A percentile compares a stretch with the other conserved stretches of the same genome.
Evolutionary conservation across 2,888 invertebrate genomes (phyloP).

Genomic region (Diaphora mendica): DNA sequence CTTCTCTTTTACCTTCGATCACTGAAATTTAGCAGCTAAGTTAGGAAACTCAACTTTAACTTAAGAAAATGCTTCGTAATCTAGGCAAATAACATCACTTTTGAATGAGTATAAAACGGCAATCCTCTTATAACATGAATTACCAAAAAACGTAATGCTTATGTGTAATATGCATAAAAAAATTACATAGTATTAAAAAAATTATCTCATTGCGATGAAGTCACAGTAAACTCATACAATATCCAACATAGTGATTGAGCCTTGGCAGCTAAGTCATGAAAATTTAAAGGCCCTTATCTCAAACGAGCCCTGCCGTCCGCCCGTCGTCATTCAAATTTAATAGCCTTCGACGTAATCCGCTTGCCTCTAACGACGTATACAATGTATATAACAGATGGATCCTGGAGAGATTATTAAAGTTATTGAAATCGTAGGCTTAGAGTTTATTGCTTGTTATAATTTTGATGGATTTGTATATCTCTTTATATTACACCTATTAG

Average conservation of each 20-base stretch:
- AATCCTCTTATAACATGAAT: neutral
- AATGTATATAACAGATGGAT: slow-evolving; percentile 30
- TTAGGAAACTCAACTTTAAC: too few species aligned
- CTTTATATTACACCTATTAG: too few species aligned
- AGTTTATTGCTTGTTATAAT: neutral
- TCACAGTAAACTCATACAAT: neutral
- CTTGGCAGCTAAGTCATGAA: slow-evolving; percentile 14
- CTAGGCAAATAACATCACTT: neutral
- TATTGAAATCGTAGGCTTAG: neutral
- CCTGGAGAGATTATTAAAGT: neutral
- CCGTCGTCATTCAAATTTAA: slow-evolving; percentile 31
- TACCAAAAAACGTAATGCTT: neutral
- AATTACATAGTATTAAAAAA: neutral
- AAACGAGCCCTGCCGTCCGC: slow-evolving; percentile 1
- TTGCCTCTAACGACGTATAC: slow-evolving; percentile 34
- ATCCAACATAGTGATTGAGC: neutral
- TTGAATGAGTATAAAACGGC: neutral
- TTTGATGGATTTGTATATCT: neutral
- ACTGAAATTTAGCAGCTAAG: too few species aligned
- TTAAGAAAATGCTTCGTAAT: too few species aligned
- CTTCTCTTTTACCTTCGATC: neutral
- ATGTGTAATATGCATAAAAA: neutral
- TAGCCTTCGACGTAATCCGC: slow-evolving; percentile 16
- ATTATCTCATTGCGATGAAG: neutral
- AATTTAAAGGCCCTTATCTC: slow-evolving; percentile 29